A percentile compares a stretch with the other conserved stretches of the same genome.
These are phyloP conservation scores for Falcunculus frontatus DNA, from an alignment of 2,113 vertebrate species.

Conservation along the genomic window DNA sequence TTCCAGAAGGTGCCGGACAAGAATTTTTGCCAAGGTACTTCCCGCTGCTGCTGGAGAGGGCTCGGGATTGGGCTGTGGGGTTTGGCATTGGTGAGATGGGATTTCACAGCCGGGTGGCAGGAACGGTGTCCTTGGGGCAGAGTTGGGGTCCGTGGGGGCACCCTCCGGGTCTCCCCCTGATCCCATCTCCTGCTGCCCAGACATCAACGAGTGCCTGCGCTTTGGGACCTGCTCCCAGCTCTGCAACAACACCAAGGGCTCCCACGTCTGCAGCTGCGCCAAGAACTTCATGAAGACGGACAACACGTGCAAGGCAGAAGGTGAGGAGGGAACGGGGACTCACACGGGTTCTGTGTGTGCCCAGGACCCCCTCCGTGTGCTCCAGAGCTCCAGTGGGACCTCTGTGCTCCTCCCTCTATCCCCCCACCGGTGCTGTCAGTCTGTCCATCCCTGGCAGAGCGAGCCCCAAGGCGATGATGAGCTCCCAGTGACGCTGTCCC, in stretches of 20 bases:
- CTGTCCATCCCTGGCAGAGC: not conserved
- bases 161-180: not conserved
- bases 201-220: slow-evolving; percentile 88
- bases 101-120: accelerated
- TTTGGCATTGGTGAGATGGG: not conserved
- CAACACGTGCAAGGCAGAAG: slow-evolving; percentile 92
- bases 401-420: not conserved
- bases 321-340: slow-evolving; percentile 35
- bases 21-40: slow-evolving; percentile 85
- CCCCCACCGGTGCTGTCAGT: accelerated
- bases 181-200: slow-evolving; percentile 12
- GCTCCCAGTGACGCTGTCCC: accelerated
- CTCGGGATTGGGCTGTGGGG: accelerated
- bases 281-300: slow-evolving; percentile 91
- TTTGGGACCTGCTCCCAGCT: slow-evolving; percentile 92
- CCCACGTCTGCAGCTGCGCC: slow-evolving; percentile 89
- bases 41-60: accelerated
- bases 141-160: accelerated
- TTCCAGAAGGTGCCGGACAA: slow-evolving; percentile 85
- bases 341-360: accelerated
- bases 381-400: not conserved
- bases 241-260: slow-evolving; percentile 97
- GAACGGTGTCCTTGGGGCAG: not conserved
- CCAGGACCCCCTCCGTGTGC: accelerated
- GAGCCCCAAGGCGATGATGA: not conserved